phyloP scores from a whole-genome alignment of 1,140 invertebrate genomes.

The Drosophila miranda region DNA sequence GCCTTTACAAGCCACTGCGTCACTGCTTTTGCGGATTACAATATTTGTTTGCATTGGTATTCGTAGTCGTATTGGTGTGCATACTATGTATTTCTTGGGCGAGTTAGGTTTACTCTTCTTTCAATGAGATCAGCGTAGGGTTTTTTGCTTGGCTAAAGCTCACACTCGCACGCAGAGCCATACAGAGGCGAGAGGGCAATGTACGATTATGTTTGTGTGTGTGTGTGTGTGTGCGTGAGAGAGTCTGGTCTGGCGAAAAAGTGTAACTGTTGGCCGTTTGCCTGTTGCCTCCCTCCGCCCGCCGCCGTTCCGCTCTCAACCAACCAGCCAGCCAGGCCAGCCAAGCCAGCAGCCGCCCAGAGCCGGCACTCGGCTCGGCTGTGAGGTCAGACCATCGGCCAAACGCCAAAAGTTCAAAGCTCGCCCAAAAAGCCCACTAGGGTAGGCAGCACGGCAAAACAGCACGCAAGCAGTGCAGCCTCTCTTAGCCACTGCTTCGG shows the following conservation, averaged over 20 bases:
- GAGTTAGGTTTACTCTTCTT: constrained; percentile 38
- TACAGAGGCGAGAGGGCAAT: constrained; percentile 52
- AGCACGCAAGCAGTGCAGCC: constrained; percentile 36
- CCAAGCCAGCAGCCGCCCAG: too few species aligned
- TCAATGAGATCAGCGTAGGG: constrained; percentile 73
- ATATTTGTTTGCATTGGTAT: too few species aligned
- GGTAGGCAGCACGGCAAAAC: constrained; percentile 36
- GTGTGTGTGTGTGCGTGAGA: constrained; percentile 31
- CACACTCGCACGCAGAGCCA: constrained; percentile 10
- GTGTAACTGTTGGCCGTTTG: constrained; percentile 4
- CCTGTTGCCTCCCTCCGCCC: constrained; percentile 5
- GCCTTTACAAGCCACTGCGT: constrained; percentile 43
- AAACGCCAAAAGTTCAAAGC: constrained; percentile 64
- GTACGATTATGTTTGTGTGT: constrained; percentile 62
- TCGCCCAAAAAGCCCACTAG: constrained; percentile 41
- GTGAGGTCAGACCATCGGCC: constrained; percentile 41
- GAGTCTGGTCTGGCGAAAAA: constrained; percentile 30
- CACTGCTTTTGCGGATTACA: constrained; percentile 30
- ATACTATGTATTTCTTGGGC: neutral
- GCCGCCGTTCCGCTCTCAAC: constrained; percentile 6
- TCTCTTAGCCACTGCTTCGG: constrained; percentile 17
- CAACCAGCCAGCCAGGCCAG: neutral
- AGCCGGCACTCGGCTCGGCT: constrained; percentile 1
- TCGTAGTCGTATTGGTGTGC: constrained; percentile 8
- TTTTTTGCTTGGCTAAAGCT: constrained; percentile 34